Evolutionary conservation across 2,888 invertebrate genomes (phyloP), one percentile per base, ranked within the genome.

Genomic region (Tipula confusa): DNA sequence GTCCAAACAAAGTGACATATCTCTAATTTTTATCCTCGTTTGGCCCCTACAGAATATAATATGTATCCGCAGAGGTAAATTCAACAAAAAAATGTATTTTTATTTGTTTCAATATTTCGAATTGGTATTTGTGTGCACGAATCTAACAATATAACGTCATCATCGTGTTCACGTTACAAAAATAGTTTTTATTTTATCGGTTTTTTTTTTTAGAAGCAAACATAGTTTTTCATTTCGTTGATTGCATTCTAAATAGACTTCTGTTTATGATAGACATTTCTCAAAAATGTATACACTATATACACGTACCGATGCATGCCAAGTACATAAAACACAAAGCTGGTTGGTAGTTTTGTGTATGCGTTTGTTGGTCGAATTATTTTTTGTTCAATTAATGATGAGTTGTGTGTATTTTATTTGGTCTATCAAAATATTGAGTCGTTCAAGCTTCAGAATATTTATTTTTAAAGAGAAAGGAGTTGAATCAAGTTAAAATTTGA

Each of bases 171-270:
- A 11, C 6, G 64, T 24, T 38, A 64, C 24, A 24, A n/a, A 43
- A 43, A 64, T 24, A 24, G 64, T 64, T 64, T 64, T 24, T 15
- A 1, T 9, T 36, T 5, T 43, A n/a, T n/a, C 33, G 64, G 64
- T 64, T 24, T n/a, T n/a, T n/a, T n/a, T n/a, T n/a, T n/a, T n/a
- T n/a, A n/a, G n/a, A n/a, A n/a, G n/a, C 64, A 64, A 24, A 64
- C 9, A 64, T 64, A 64, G 64, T 24, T 64, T 64, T 24, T 64
- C 18, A 48, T 18, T 48, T 48, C 48, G 48, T 48, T 64, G 64
- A 64, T 64, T 64, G 64, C 64, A 64, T 64, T 64, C 64, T 64
- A 64, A 64, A 64, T 64, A 64, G 64, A 64, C 24, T 64, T 24
- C 64, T 64, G 24, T 64, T 24, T 64, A 24, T 24, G 64, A 64